These are phyloP conservation scores for Philereme transversata DNA, from an alignment of 2,888 invertebrate genomes.

Conservation along the genomic window DNA sequence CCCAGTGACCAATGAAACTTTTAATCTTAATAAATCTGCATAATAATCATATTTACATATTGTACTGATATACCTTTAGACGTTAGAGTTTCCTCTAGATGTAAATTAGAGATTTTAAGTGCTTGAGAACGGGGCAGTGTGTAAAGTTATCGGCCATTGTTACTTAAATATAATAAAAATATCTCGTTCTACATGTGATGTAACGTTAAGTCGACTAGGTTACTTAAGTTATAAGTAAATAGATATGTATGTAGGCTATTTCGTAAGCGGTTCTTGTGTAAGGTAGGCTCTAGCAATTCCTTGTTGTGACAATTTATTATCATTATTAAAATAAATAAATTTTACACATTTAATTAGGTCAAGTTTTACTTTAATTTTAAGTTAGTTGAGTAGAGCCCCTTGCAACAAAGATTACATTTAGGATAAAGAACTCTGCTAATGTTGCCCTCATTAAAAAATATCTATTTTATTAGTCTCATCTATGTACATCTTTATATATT, in stretches of 20 bases:
- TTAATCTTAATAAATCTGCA: slow-evolving; percentile 16
- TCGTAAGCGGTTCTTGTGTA: slow-evolving; percentile 65
- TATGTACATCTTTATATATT: too few species aligned
- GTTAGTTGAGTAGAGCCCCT: not conserved
- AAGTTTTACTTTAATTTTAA: slow-evolving; percentile 10
- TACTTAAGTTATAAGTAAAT: slow-evolving; percentile 56
- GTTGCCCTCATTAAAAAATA: too few species aligned
- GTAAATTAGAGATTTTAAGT: slow-evolving; percentile 29
- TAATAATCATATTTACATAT: slow-evolving; percentile 20
- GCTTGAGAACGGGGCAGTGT: slow-evolving; percentile 60
- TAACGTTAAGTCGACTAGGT: slow-evolving; percentile 76
- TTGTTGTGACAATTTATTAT: slow-evolving; percentile 80
- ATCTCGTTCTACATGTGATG: slow-evolving; percentile 83
- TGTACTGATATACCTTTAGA: slow-evolving; percentile 29
- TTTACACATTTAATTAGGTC: slow-evolving; percentile 66
- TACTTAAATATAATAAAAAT: slow-evolving; percentile 66
- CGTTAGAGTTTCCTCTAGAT: slow-evolving; percentile 28
- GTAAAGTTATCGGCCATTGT: slow-evolving; percentile 65
- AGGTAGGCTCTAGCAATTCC: slow-evolving; percentile 72
- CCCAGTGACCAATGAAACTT: slow-evolving; percentile 11
- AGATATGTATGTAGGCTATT: slow-evolving; percentile 56
- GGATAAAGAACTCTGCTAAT: too few species aligned
- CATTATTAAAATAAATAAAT: slow-evolving; percentile 69
- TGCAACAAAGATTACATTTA: too few species aligned
- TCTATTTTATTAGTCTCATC: too few species aligned